Evolutionary conservation across 2,113 vertebrate genomes (phyloP).

Genomic region (Phyllostomus discolor): DNA sequence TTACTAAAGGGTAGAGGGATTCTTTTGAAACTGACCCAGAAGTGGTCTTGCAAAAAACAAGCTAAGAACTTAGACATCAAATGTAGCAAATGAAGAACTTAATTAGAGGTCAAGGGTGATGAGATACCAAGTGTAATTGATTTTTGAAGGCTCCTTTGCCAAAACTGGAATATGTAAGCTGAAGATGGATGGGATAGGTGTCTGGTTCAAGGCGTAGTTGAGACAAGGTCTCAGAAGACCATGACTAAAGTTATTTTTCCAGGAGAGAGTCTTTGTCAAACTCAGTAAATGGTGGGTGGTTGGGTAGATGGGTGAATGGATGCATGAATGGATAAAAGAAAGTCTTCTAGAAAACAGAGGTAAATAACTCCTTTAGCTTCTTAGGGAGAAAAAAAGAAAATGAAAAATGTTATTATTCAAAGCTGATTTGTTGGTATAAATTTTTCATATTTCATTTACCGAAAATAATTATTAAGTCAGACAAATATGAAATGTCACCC

Average conservation of each 20-base stretch:
- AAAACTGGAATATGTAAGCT: not conserved
- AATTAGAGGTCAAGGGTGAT: not conserved
- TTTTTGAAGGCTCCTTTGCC: not conserved
- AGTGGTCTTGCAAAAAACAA: not conserved
- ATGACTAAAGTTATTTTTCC: not conserved
- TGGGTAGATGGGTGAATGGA: not conserved
- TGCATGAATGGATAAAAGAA: not conserved
- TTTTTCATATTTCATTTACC: not conserved
- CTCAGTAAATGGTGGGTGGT: not conserved
- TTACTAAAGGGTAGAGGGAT: not conserved
- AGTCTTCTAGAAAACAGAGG: not conserved
- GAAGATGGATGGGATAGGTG: not conserved
- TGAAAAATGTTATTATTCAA: not conserved
- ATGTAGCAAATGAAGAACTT: not conserved
- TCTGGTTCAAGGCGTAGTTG: too few relatives aligned
- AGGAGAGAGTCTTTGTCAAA: not conserved
- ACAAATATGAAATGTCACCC: not conserved
- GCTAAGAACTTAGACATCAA: not conserved
- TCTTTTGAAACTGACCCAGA: not conserved
- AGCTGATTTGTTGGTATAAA: constrained; percentile 11
- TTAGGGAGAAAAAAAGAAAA: not conserved
- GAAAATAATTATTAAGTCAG: constrained; percentile 37
- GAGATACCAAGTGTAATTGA: not conserved
- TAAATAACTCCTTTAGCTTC: not conserved
- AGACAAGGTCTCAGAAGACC: not conserved